Percentiles rank a stretch among this genome's conserved stretches.
phyloP scores from a whole-genome alignment of 2,888 invertebrate genomes.

The Melanargia galathea region DNA sequence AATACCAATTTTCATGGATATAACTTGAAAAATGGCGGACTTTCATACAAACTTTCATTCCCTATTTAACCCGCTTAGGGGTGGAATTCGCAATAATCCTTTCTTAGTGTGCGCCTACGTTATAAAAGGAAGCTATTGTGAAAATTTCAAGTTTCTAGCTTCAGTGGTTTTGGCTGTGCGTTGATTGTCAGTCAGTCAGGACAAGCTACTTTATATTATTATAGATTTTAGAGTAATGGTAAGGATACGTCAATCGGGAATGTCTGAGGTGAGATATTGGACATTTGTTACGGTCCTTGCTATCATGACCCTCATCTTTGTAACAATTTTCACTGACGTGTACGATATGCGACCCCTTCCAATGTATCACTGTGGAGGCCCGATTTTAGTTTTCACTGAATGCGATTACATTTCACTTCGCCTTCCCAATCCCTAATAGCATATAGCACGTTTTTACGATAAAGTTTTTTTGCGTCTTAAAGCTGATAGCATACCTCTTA shows the following conservation, averaged over 20 bases:
- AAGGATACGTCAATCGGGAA: slow-evolving; percentile 19
- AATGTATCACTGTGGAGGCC: slow-evolving; percentile 18
- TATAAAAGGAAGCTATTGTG: no score
- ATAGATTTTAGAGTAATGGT: slow-evolving; percentile 17
- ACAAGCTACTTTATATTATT: no score
- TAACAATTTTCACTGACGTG: slow-evolving; percentile 24
- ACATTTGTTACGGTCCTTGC: slow-evolving; percentile 22
- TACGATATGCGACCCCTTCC: slow-evolving; percentile 19
- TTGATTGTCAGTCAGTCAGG: no score
- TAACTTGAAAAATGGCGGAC: no score
- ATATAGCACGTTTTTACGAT: not conserved
- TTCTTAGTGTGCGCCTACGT: no score
- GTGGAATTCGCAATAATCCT: no score
- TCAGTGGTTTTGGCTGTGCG: no score
- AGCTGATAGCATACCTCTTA: no score
- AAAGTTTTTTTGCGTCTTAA: not conserved
- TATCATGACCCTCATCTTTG: slow-evolving; percentile 27
- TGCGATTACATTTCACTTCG: slow-evolving; percentile 17
- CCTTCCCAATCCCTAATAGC: slow-evolving; percentile 14
- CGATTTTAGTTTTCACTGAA: slow-evolving; percentile 20
- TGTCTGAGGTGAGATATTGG: slow-evolving; percentile 24
- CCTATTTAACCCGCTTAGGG: no score
- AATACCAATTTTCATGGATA: no score
- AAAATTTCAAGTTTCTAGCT: no score
- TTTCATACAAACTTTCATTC: no score